These are phyloP conservation scores for Drosophila auraria DNA, from an alignment of 1,140 invertebrate genomes.

Conservation along the genomic window DNA sequence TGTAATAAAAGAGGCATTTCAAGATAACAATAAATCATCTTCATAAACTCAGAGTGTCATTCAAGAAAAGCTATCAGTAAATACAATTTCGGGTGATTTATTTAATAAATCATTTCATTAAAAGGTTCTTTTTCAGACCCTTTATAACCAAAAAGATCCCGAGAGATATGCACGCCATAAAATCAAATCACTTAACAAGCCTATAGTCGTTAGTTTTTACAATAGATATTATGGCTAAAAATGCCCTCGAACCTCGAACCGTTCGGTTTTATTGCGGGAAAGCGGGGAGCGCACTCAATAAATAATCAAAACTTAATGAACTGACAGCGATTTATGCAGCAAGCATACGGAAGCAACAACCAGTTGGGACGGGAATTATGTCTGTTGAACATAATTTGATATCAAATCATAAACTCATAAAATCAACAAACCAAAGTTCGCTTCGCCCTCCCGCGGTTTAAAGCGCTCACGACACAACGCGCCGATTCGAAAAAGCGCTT, in stretches of 20 bases:
- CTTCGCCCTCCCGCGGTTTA: slow-evolving; percentile 49
- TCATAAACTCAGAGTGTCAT: no score
- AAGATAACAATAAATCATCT: no score
- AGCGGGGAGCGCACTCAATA: slow-evolving; percentile 37
- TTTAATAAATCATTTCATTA: no score
- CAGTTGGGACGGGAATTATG: slow-evolving; percentile 41
- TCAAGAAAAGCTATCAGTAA: no score
- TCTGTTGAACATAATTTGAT: slow-evolving; percentile 46
- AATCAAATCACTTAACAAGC: slow-evolving; percentile 37
- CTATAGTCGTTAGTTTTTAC: slow-evolving; percentile 17
- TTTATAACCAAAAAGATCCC: not conserved
- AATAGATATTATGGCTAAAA: slow-evolving; percentile 33
- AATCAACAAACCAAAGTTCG: slow-evolving; percentile 67
- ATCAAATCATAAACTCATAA: slow-evolving; percentile 78
- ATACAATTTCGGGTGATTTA: no score
- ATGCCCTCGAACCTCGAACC: slow-evolving; percentile 13
- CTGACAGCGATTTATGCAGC: slow-evolving; percentile 73
- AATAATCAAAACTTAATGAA: slow-evolving; percentile 71
- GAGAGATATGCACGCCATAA: not conserved
- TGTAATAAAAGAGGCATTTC: no score
- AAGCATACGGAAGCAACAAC: slow-evolving; percentile 10
- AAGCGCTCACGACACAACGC: slow-evolving; percentile 47
- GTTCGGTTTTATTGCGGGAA: slow-evolving; percentile 32
- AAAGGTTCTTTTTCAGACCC: not conserved
- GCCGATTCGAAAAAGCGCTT: slow-evolving; percentile 48